phyloP scores from a whole-genome alignment of 2,888 invertebrate species.

The Metalampra italica region DNA sequence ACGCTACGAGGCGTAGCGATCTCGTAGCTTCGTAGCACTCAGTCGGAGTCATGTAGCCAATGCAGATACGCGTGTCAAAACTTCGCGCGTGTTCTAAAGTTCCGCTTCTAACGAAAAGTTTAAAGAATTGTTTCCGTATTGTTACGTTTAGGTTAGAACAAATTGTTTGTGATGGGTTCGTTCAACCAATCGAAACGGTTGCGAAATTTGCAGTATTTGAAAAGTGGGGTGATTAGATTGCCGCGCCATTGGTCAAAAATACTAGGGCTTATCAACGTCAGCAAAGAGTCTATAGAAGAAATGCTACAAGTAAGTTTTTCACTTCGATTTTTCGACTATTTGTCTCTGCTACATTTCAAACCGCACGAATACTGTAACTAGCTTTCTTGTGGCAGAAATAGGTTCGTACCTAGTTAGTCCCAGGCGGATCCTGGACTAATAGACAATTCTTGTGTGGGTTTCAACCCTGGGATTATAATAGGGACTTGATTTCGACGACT shows the following conservation, averaged over 20 bases:
- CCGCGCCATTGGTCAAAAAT: conserved; percentile 62
- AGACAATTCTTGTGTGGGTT: no score
- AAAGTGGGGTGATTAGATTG: conserved; percentile 51
- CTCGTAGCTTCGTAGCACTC: conserved; percentile 8
- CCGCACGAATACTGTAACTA: no score
- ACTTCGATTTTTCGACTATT: background rate
- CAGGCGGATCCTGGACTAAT: no score
- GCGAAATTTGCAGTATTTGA: conserved; percentile 46
- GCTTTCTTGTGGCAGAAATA: no score
- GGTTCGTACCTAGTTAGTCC: no score
- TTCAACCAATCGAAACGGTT: conserved; percentile 37
- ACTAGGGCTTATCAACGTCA: conserved; percentile 42
- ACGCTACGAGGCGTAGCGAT: conserved; percentile 3
- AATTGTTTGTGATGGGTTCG: conserved; percentile 31
- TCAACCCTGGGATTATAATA: no score
- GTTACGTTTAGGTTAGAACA: background rate
- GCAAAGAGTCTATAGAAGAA: conserved; percentile 45
- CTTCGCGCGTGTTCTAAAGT: conserved; percentile 11
- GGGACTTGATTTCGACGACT: no score
- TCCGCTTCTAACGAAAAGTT: background rate
- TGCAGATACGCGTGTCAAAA: conserved; percentile 23
- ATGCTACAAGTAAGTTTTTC: conserved; percentile 48
- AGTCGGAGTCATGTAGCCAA: conserved; percentile 35
- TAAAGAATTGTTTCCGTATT: no score
- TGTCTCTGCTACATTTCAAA: no score